Conservation (phyloP, 2,888 invertebrate species). For the Mimas tiliae region DNA sequence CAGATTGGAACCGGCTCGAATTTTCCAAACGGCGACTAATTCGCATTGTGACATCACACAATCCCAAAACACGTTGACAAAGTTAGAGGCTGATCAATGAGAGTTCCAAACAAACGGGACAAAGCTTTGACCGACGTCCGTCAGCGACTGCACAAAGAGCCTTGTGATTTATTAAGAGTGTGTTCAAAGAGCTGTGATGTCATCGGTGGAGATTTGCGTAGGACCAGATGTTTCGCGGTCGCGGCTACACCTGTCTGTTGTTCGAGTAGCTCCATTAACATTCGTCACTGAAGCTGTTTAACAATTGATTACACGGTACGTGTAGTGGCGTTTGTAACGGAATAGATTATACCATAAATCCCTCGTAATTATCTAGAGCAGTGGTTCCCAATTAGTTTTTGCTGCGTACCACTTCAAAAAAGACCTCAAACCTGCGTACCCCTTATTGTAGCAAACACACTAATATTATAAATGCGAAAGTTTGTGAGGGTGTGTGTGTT, state of each 20-base stretch:
- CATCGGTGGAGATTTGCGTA: neutral
- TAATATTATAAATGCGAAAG: too few relatives aligned
- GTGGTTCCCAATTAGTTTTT: too few relatives aligned
- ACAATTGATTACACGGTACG: too few relatives aligned
- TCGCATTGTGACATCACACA: slow-evolving; percentile 19
- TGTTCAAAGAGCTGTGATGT: slow-evolving; percentile 12
- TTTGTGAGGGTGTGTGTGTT: too few relatives aligned
- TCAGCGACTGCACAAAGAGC: slow-evolving; percentile 35
- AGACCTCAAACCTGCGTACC: too few relatives aligned
- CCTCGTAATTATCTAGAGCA: neutral
- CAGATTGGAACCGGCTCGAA: slow-evolving; percentile 2
- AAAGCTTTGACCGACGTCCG: slow-evolving; percentile 39
- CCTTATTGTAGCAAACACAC: too few relatives aligned
- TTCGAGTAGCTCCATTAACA: too few relatives aligned
- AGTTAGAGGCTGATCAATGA: slow-evolving; percentile 27
- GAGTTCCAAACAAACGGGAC: slow-evolving; percentile 37
- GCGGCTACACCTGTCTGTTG: neutral
- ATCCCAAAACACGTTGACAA: slow-evolving; percentile 32
- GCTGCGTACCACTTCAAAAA: too few relatives aligned
- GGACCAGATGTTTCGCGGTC: neutral
- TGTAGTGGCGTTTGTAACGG: too few relatives aligned
- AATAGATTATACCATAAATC: neutral
- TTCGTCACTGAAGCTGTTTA: too few relatives aligned
- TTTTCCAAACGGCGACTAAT: neutral
- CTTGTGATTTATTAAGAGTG: slow-evolving; percentile 37